These are phyloP conservation scores for Daktulosphaira vitifoliae DNA, from an alignment of 1,140 invertebrate species.

Conservation along the genomic window DNA sequence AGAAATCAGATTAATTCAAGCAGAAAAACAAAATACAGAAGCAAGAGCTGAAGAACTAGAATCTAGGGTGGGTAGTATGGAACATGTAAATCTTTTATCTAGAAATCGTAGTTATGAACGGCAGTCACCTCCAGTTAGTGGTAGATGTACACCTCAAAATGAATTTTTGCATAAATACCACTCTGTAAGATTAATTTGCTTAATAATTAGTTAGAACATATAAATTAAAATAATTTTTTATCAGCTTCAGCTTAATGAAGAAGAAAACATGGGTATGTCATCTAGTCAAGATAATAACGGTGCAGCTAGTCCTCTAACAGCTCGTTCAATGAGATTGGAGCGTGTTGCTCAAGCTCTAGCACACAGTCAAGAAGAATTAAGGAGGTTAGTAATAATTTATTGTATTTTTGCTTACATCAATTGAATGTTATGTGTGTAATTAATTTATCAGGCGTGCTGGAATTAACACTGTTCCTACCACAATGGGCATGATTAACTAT, in stretches of 20 bases:
- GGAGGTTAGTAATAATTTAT: conserved; percentile 49
- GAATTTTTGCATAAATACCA: conserved; percentile 77
- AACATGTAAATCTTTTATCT: conserved; percentile 80
- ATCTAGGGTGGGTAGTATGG: conserved; percentile 87
- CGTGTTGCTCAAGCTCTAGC: conserved; percentile 74
- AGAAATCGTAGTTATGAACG: conserved; percentile 64
- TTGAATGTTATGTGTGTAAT: too few relatives aligned
- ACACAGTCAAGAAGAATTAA: conserved; percentile 77
- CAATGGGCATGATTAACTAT: conserved; percentile 25
- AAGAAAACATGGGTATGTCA: conserved; percentile 30
- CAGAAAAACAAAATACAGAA: conserved; percentile 97
- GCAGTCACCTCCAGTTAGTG: conserved; percentile 66
- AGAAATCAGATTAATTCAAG: conserved; percentile 93
- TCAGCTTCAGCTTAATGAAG: conserved; percentile 34
- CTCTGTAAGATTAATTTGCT: conserved; percentile 56
- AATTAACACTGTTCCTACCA: conserved; percentile 21
- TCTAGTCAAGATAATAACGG: conserved; percentile 40
- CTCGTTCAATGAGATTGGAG: conserved; percentile 74
- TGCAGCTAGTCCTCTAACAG: conserved; percentile 72
- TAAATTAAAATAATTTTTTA: background rate
- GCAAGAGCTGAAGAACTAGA: conserved; percentile 94
- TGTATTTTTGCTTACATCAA: background rate
- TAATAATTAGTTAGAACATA: background rate
- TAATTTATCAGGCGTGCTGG: conserved; percentile 8
- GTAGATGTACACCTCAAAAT: conserved; percentile 69